Percentiles rank a stretch among this genome's conserved stretches.
Evolutionary conservation across 2,797 vertebrate genomes (phyloP).

Genomic region (Fistularia tabacaria): DNA sequence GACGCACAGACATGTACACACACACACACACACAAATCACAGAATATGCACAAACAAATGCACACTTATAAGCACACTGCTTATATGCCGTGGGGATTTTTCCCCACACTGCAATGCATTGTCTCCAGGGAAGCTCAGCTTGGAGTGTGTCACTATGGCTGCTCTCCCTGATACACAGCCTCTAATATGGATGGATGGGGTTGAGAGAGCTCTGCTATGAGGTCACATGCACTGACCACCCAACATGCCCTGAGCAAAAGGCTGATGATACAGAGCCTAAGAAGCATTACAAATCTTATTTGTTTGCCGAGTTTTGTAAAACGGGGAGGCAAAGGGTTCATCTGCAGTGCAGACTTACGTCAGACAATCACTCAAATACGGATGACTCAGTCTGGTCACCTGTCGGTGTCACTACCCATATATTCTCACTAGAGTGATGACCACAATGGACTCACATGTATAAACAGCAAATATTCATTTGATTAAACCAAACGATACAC

Average conservation of each 20-base stretch:
- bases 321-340: conserved; percentile 30
- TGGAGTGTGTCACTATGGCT: conserved; percentile 62
- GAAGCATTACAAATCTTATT: conserved; percentile 52
- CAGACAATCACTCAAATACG: conserved; percentile 9
- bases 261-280: conserved; percentile 38
- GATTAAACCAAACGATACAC: too few species aligned
- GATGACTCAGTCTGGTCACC: conserved; percentile 14
- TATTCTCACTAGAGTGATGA: too few species aligned
- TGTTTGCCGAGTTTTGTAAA: conserved; percentile 38
- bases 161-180: conserved; percentile 63
- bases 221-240: conserved; percentile 67
- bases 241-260: conserved; percentile 43
- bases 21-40: conserved; percentile 15
- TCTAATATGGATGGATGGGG: conserved; percentile 72
- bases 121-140: conserved; percentile 62
- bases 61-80: conserved; percentile 37
- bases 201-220: conserved; percentile 51
- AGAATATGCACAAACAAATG: conserved; percentile 4
- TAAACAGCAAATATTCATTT: too few species aligned
- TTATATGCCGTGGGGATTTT: conserved; percentile 40
- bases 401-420: conserved; percentile 6
- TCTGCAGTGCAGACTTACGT: conserved; percentile 18
- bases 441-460: too few species aligned
- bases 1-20: conserved; percentile 14
- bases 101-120: conserved; percentile 44